Conservation (phyloP, 2,888 invertebrate species). For the Diploptera punctata region DNA sequence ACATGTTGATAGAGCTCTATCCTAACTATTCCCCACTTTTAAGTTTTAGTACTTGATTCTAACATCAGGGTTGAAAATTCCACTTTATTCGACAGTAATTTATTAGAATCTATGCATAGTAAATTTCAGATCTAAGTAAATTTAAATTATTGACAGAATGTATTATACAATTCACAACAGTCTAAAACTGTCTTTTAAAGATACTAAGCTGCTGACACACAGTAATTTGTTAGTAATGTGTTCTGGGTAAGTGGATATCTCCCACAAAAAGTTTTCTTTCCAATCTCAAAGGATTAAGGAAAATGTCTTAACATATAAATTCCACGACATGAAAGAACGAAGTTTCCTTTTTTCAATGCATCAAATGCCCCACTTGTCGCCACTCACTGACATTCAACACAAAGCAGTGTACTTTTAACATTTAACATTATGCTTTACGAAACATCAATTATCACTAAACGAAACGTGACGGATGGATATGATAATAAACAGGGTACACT, state of each 20-base stretch:
- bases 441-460: constrained; percentile 32
- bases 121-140: neutral
- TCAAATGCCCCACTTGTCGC: neutral
- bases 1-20: too few species aligned
- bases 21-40: too few species aligned
- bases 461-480: constrained; percentile 31
- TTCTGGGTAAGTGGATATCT: constrained; percentile 6
- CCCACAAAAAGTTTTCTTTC: neutral
- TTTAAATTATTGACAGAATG: neutral
- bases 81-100: too few species aligned
- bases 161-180: neutral
- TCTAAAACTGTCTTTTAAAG: too few species aligned
- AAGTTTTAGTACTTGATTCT: too few species aligned
- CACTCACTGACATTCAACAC: neutral
- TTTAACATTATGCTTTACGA: neutral
- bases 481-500: constrained; percentile 33
- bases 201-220: too few species aligned
- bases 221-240: too few species aligned
- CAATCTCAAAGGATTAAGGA: neutral
- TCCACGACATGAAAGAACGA: neutral
- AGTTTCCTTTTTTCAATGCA: neutral
- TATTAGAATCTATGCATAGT: too few species aligned
- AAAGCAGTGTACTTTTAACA: neutral
- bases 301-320: constrained; percentile 4
- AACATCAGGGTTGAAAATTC: too few species aligned